phyloP scores from a whole-genome alignment of 2,888 invertebrate genomes.

The Autographa pulchrina region DNA sequence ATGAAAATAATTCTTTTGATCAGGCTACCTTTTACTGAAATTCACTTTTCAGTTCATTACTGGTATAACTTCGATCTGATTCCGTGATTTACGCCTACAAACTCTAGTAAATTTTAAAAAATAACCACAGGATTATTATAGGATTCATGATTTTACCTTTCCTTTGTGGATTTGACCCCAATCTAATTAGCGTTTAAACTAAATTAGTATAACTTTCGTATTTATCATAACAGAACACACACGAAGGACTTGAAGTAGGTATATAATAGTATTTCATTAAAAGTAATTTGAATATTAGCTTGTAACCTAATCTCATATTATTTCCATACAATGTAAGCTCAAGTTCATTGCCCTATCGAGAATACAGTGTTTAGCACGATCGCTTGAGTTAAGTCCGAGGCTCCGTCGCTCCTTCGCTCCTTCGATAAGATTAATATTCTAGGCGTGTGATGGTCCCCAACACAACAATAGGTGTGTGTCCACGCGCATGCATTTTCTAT shows the following conservation, averaged over 20 bases:
- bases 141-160: neutral
- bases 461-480: conserved; percentile 83
- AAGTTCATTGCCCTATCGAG: conserved; percentile 81
- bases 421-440: conserved; percentile 87
- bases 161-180: neutral
- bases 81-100: too few relatives aligned
- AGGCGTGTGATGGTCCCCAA: conserved; percentile 79
- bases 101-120: neutral
- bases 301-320: conserved; percentile 47
- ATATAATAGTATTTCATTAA: conserved; percentile 4
- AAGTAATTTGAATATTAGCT: conserved; percentile 38
- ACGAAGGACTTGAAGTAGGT: neutral
- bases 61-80: too few relatives aligned
- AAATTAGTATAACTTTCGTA: neutral
- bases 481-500: conserved; percentile 87
- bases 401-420: conserved; percentile 73
- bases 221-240: neutral
- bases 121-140: neutral
- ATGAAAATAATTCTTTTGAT: too few relatives aligned
- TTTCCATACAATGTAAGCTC: conserved; percentile 56
- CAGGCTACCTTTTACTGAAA: too few relatives aligned
- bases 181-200: neutral
- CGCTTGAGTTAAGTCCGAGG: conserved; percentile 68
- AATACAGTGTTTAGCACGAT: conserved; percentile 70
- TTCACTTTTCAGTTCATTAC: too few relatives aligned